Conservation (phyloP, 1,140 invertebrate species). For the Lucilia cuprina region DNA sequence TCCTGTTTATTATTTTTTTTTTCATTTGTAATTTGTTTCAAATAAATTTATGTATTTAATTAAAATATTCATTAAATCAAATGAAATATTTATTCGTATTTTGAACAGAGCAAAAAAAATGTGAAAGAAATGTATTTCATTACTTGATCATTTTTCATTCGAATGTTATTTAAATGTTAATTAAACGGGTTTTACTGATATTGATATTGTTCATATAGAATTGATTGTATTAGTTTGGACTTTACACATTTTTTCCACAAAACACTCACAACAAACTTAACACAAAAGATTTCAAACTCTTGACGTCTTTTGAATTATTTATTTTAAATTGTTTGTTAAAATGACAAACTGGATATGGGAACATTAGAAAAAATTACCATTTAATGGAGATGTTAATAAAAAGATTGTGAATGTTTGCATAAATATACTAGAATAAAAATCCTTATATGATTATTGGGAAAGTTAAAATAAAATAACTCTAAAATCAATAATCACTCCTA, state of each 20-base stretch:
- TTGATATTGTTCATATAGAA: neutral
- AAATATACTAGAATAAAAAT: too few species aligned
- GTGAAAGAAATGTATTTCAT: neutral
- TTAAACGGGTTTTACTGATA: neutral
- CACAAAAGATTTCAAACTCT: too few species aligned
- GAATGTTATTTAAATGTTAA: neutral
- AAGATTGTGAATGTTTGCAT: too few species aligned
- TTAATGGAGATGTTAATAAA: too few species aligned
- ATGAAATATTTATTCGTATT: neutral
- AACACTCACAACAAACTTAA: too few species aligned
- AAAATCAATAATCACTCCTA: too few species aligned
- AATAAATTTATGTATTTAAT: slow-evolving; percentile 9
- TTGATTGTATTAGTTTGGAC: neutral
- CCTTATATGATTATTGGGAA: too few species aligned
- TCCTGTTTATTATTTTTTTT: neutral
- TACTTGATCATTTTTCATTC: neutral
- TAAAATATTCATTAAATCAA: neutral
- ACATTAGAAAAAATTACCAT: too few species aligned
- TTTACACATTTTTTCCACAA: neutral
- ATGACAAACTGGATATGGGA: neutral
- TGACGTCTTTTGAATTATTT: neutral
- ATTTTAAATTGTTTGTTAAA: neutral
- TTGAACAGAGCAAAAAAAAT: neutral
- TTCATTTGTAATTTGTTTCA: neutral
- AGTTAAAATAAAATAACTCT: too few species aligned